Evolutionary conservation across 2,888 invertebrate species (phyloP).

Genomic region (Lasioglossum marginatum): DNA sequence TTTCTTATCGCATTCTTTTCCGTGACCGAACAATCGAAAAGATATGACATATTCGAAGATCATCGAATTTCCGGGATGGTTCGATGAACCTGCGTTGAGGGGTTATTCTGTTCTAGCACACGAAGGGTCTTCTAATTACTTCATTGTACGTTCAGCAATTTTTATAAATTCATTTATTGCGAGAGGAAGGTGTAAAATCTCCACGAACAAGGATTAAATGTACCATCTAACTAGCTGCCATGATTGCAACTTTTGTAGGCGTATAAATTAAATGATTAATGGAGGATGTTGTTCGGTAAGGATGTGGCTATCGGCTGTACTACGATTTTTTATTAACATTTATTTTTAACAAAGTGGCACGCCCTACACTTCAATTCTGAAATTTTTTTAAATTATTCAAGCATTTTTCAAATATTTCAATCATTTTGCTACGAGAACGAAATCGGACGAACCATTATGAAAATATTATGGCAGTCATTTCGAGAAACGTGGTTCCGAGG

Average conservation of each 20-base stretch:
- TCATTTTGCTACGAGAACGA: not conserved
- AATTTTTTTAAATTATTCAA: not conserved
- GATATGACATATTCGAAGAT: not conserved
- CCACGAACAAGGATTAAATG: not conserved
- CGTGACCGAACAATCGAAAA: not conserved
- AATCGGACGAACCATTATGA: not conserved
- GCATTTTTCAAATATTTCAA: not conserved
- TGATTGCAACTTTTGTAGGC: not conserved
- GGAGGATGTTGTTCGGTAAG: not conserved
- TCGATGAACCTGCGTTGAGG: not conserved
- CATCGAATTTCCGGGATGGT: not conserved
- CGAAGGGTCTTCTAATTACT: not conserved
- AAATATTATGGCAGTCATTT: not conserved
- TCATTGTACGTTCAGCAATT: not conserved
- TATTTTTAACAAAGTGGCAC: not conserved
- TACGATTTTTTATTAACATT: not conserved
- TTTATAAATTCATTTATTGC: conserved; percentile 6
- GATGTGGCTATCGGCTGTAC: not conserved
- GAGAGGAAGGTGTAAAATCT: not conserved
- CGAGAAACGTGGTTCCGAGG: not conserved
- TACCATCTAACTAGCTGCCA: not conserved
- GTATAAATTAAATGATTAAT: not conserved
- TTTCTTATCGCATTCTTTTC: conserved; percentile 22
- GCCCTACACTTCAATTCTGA: not conserved
- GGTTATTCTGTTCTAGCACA: not conserved